Evolutionary conservation across 2,888 invertebrate species (phyloP).

Genomic region (Tricholauxania praeusta): DNA sequence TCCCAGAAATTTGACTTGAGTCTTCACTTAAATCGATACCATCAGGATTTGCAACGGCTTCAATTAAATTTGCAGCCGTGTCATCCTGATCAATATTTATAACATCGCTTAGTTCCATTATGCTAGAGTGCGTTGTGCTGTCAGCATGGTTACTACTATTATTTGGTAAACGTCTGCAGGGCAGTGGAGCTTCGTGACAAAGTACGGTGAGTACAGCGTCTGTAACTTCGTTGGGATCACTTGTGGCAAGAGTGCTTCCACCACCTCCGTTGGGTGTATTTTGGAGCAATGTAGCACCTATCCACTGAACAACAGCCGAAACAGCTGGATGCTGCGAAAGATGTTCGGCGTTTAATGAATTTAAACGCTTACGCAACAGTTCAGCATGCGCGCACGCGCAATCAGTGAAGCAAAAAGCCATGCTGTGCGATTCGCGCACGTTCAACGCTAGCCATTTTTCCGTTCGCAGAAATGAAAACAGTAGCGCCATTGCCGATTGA

Average conservation of each 20-base stretch:
- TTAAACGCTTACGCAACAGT: slow-evolving; percentile 68
- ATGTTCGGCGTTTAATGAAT: slow-evolving; percentile 73
- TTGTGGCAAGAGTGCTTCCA: slow-evolving; percentile 55
- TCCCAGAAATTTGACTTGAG: slow-evolving; percentile 47
- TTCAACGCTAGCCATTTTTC: slow-evolving; percentile 76
- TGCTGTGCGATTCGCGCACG: slow-evolving; percentile 82
- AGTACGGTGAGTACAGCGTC: slow-evolving; percentile 85
- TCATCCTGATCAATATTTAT: slow-evolving; percentile 68
- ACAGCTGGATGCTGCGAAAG: slow-evolving; percentile 81
- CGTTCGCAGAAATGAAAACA: slow-evolving; percentile 78
- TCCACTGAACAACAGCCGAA: slow-evolving; percentile 74
- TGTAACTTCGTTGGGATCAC: slow-evolving; percentile 75
- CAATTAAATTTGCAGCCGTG: slow-evolving; percentile 45
- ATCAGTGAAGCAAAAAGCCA: slow-evolving; percentile 87
- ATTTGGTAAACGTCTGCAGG: slow-evolving; percentile 71
- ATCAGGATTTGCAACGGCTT: slow-evolving; percentile 6
- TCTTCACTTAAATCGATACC: slow-evolving; percentile 11
- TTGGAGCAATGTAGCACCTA: slow-evolving; percentile 76
- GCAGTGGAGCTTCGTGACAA: slow-evolving; percentile 86
- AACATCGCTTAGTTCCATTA: slow-evolving; percentile 65
- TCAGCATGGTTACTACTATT: slow-evolving; percentile 29
- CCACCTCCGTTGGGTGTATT: slow-evolving; percentile 69
- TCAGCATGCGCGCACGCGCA: slow-evolving; percentile 79
- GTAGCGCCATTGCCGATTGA: slow-evolving; percentile 87
- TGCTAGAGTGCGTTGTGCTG: slow-evolving; percentile 46